Evolutionary conservation across 2,797 vertebrate genomes (phyloP).

Genomic region (Dromococcyx pavoninus): DNA sequence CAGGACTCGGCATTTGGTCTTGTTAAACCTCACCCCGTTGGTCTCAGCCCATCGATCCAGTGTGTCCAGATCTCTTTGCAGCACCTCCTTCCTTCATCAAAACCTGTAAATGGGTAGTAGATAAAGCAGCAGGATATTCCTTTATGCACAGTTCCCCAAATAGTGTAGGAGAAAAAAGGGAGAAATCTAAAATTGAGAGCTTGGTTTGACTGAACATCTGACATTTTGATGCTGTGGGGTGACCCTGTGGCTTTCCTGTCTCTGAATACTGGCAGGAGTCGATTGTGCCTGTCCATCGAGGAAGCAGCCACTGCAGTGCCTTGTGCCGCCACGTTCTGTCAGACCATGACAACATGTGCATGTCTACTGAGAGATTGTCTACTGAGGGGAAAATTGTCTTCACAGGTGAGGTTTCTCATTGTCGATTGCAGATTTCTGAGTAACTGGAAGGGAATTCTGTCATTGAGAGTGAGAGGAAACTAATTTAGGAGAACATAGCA

Average conservation of each 20-base stretch:
- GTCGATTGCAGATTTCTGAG: background rate
- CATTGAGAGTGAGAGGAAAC: background rate
- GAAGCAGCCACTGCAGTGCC: background rate
- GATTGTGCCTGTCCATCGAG: fast-evolving
- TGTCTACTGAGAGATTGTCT: background rate
- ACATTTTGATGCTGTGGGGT: background rate
- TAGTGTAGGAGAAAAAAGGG: background rate
- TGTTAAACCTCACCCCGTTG: too few species aligned
- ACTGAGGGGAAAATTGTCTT: background rate
- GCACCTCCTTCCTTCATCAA: too few species aligned
- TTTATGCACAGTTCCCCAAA: background rate
- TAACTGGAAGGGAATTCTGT: background rate
- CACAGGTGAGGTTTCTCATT: background rate
- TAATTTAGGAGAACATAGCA: background rate
- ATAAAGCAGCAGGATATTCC: background rate
- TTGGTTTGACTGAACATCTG: background rate
- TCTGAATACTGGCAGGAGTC: background rate
- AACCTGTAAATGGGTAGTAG: background rate
- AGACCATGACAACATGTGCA: fast-evolving
- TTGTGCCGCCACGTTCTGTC: background rate
- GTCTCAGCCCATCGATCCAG: too few species aligned
- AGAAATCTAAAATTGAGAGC: background rate
- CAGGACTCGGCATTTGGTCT: too few species aligned
- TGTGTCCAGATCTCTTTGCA: too few species aligned
- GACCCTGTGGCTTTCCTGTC: background rate